These are phyloP conservation scores for Cloeon dipterum DNA, from an alignment of 2,888 invertebrate species.

Conservation along the genomic window DNA sequence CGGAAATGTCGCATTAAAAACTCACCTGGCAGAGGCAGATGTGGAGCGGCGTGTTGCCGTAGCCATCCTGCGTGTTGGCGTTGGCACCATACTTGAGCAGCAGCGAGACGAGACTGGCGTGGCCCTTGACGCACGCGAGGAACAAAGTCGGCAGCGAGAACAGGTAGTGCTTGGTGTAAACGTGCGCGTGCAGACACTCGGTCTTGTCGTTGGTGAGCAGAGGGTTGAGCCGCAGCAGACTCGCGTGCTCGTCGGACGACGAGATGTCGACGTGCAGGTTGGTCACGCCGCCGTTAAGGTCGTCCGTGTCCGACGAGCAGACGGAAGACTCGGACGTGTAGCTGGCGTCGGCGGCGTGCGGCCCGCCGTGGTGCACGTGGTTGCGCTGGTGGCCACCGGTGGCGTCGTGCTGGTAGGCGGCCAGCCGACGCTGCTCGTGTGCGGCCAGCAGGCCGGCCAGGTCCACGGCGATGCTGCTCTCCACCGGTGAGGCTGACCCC, in stretches of 20 bases:
- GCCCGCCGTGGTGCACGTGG: neutral
- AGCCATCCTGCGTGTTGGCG: slow-evolving; percentile 22
- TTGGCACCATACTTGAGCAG: slow-evolving; percentile 28
- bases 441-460: slow-evolving; percentile 13
- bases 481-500: neutral
- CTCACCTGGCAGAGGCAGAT: slow-evolving; percentile 15
- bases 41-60: slow-evolving; percentile 31
- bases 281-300: neutral
- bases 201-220: slow-evolving; percentile 13
- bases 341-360: neutral
- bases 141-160: slow-evolving; percentile 30
- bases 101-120: slow-evolving; percentile 24
- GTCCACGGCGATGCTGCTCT: slow-evolving; percentile 8
- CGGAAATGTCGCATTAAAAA: too few species aligned
- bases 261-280: neutral
- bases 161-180: slow-evolving; percentile 24
- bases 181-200: slow-evolving; percentile 13
- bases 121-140: slow-evolving; percentile 26
- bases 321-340: neutral
- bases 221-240: slow-evolving; percentile 12
- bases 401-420: slow-evolving; percentile 11
- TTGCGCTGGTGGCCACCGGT: slow-evolving; percentile 5
- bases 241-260: neutral
- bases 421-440: slow-evolving; percentile 13
- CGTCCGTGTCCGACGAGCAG: neutral